Evolutionary conservation across 2,113 vertebrate species (phyloP).

Genomic region (Cisticola juncidis): DNA sequence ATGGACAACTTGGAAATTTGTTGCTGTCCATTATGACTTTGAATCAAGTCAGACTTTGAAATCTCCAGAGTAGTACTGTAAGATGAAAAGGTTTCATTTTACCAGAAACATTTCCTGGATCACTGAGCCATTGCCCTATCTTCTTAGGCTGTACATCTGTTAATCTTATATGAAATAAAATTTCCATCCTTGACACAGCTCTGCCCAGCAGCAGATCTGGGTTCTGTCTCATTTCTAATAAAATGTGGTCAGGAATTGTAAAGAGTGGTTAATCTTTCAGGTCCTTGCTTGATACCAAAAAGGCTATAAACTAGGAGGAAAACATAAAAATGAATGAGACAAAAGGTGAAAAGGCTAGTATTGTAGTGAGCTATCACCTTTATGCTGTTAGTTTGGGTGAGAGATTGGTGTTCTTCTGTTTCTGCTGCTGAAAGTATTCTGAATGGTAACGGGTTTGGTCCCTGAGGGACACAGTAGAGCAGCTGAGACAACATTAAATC

Average conservation of each 20-base stretch:
- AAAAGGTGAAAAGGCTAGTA: neutral
- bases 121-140: conserved; percentile 11
- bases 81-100: conserved; percentile 22
- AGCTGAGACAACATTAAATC: conserved; percentile 65
- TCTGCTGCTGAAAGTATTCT: conserved; percentile 42
- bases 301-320: neutral
- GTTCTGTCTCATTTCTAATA: conserved; percentile 10
- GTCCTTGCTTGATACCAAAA: neutral
- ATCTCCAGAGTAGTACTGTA: neutral
- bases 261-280: neutral
- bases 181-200: neutral
- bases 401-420: conserved; percentile 10
- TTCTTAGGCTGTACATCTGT: neutral
- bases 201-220: neutral
- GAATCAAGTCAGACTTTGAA: conserved; percentile 23
- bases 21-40: conserved; percentile 14
- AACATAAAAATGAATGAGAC: neutral
- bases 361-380: conserved; percentile 26
- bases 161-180: conserved; percentile 27
- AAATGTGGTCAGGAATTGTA: neutral
- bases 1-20: neutral
- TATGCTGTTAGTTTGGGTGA: conserved; percentile 27
- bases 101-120: conserved; percentile 26
- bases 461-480: conserved; percentile 35
- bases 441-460: conserved; percentile 48